Percentiles rank a stretch among this genome's conserved stretches.
Evolutionary conservation across 2,113 vertebrate genomes (phyloP).

Genomic region (Steatornis caripensis): DNA sequence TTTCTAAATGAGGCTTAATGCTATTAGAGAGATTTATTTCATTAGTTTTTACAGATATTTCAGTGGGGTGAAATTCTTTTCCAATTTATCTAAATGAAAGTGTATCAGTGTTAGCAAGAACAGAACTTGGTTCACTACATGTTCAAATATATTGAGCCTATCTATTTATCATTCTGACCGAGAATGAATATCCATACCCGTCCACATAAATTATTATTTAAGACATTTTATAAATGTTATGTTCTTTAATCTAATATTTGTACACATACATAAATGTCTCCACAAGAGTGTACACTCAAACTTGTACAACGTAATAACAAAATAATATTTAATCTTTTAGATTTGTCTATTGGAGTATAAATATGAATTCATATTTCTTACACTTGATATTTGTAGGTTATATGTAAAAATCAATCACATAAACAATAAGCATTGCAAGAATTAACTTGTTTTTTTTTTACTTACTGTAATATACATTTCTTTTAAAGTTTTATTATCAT

Average conservation of each 20-base stretch:
- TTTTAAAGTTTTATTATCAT: neutral
- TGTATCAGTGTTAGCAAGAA: neutral
- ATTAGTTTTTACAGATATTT: neutral
- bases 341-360: neutral
- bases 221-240: neutral
- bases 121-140: neutral
- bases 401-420: neutral
- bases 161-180: neutral
- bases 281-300: neutral
- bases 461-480: neutral
- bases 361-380: neutral
- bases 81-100: neutral
- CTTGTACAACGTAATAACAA: neutral
- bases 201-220: neutral
- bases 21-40: neutral
- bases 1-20: conserved; percentile 3
- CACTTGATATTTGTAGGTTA: neutral
- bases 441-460: neutral
- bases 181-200: neutral
- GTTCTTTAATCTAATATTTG: neutral
- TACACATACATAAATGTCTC: neutral
- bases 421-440: neutral
- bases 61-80: neutral
- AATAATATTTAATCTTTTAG: neutral
- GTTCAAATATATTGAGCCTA: neutral